These are phyloP conservation scores for Pluvianellus socialis DNA, from an alignment of 2,113 vertebrate genomes.

Conservation along the genomic window DNA sequence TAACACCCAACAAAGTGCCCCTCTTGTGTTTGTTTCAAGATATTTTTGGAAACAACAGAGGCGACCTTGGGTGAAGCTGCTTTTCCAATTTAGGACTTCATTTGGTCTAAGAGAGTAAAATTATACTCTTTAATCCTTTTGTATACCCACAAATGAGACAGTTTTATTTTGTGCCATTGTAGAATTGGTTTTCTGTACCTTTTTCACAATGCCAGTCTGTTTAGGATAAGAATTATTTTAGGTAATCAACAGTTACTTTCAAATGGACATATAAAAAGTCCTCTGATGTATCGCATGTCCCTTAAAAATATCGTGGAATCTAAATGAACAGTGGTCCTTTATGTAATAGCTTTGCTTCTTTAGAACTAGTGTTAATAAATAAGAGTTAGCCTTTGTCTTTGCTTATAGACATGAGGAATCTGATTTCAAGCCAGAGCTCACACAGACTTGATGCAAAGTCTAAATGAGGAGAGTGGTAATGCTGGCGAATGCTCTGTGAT, in stretches of 20 bases:
- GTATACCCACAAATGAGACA: not conserved
- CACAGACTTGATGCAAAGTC: constrained; percentile 56
- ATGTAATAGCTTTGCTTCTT: constrained; percentile 36
- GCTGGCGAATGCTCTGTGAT: not conserved
- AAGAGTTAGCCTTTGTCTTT: constrained; percentile 45
- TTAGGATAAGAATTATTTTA: constrained; percentile 26
- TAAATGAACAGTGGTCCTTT: not conserved
- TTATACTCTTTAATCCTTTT: constrained; percentile 54
- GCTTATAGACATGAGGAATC: constrained; percentile 37
- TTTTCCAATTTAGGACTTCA: constrained; percentile 91
- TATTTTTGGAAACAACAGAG: constrained; percentile 91
- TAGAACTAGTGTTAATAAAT: not conserved
- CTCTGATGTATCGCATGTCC: not conserved
- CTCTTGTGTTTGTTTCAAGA: constrained; percentile 83
- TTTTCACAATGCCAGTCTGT: not conserved
- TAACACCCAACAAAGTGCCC: constrained; percentile 90
- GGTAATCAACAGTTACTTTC: constrained; percentile 38
- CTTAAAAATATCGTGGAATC: constrained; percentile 34
- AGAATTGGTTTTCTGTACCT: not conserved
- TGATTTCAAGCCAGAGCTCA: constrained; percentile 56
- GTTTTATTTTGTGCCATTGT: not conserved
- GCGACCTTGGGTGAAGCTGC: constrained; percentile 87
- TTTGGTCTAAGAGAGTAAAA: constrained; percentile 70
- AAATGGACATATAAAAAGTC: not conserved
- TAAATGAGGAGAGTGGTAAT: constrained; percentile 63